Base-by-base conservation (phyloP, 30 jellyfish, hydroid and myxozoan species). In the Catostylus mosaicus region DNA sequence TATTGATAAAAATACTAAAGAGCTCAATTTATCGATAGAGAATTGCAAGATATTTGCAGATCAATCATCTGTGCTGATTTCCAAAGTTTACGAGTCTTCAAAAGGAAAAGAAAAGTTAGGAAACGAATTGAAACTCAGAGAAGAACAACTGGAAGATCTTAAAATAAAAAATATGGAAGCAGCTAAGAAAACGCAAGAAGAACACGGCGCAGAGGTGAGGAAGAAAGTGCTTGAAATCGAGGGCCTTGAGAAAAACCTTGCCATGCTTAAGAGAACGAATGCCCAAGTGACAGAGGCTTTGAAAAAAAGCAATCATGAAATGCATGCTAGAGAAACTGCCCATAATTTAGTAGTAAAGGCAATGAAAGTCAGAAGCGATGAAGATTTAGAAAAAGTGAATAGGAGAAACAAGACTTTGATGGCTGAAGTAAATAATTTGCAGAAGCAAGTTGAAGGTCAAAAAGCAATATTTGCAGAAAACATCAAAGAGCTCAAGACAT, bases 31-130 rank as follows among this genome's bases (percentile, higher is more conserved):
- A 5, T 54, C 26, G n/a, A 54, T 5, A 18, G n/a, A 54, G n/a
- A n/a, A n/a, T n/a, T 1, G n/a, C 2, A 29, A n/a, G 32, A 35
- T 14, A 34, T 68, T 36, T 68, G 80, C 35, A 19, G 64, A 33
- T n/a, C 80, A 68, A 6, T 68, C 80, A 2, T 3, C 80, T 30
- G 4, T 32, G 7, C 34, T 68, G 63, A 34, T 64, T 6, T 32
- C n/a, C 1, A 36, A 37, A 30, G 23, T 34, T 46, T 12, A 36
- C 37, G 63, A 68, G 22, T 12, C 36, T 33, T 23, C 37, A 1
- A 64, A 33, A 23, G 32, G 19, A 22, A 32, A 35, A 19, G 19
- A 35, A 7, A 6, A 1, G 36, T 36, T 68, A 10, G 43, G 9
- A n/a, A 24, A 36, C 16, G 62, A 7, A 46, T n/a, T 68, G 34